phyloP scores from a whole-genome alignment of 2,113 vertebrate genomes.

The Poicephalus gulielmi region DNA sequence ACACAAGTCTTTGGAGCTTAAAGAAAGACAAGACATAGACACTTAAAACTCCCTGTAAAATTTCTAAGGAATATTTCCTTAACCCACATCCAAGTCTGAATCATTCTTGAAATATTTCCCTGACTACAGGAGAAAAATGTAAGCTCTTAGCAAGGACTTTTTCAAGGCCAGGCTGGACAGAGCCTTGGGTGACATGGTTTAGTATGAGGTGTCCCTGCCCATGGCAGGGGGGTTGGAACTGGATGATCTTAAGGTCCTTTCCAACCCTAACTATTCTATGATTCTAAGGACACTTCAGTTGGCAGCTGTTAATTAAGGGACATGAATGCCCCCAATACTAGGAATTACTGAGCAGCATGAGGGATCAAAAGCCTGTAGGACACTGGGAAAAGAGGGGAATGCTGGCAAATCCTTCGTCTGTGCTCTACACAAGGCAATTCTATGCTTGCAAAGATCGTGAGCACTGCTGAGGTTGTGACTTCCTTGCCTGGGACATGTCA shows the following conservation, averaged over 20 bases:
- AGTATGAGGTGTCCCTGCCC: too few species aligned
- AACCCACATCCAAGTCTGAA: neutral
- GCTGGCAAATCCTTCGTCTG: rapidly evolving
- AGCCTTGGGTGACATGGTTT: too few species aligned
- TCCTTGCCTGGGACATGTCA: neutral
- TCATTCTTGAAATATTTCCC: neutral
- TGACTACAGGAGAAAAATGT: neutral
- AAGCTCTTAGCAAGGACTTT: neutral
- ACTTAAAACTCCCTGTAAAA: neutral
- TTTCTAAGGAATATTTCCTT: conserved; percentile 6
- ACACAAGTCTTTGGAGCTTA: neutral
- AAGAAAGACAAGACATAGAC: neutral
- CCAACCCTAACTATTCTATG: too few species aligned
- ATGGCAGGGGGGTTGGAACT: too few species aligned
- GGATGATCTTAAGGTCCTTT: too few species aligned
- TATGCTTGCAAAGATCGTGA: rapidly evolving
- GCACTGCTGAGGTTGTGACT: neutral
- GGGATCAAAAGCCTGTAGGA: neutral
- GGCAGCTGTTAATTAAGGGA: neutral
- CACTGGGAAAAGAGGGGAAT: neutral
- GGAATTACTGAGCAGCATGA: neutral
- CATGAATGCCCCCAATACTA: neutral
- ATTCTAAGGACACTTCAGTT: neutral
- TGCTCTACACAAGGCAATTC: neutral
- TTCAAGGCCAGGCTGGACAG: too few species aligned